Percentiles rank a stretch among this genome's conserved stretches.
Evolutionary conservation across 2,888 invertebrate genomes (phyloP).

Genomic region (Allophyes oxyacanthae): DNA sequence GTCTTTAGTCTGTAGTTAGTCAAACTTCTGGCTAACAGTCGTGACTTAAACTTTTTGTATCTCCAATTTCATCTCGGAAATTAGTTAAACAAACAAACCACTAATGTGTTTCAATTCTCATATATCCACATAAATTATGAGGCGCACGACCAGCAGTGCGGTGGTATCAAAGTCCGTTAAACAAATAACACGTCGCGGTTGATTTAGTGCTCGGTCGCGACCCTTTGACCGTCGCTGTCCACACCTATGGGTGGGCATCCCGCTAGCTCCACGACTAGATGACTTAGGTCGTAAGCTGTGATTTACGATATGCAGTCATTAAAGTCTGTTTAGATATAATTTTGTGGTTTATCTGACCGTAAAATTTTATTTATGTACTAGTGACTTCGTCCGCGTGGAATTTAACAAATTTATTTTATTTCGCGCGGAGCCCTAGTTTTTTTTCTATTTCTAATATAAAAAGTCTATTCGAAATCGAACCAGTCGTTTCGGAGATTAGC

Average conservation of each 20-base stretch:
- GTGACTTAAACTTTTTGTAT: neutral
- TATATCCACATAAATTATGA: conserved; percentile 55
- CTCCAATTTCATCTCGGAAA: conserved; percentile 18
- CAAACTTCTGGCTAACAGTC: too few species aligned
- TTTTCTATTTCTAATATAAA: too few species aligned
- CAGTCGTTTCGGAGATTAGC: too few species aligned
- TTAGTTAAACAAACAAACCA: conserved; percentile 40
- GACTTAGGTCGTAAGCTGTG: conserved; percentile 51
- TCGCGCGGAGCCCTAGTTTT: too few species aligned
- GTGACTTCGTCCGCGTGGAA: neutral
- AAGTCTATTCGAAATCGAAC: too few species aligned
- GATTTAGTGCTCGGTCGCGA: conserved; percentile 69
- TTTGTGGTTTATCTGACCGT: conserved; percentile 20
- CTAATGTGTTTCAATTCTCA: conserved; percentile 50
- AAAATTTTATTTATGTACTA: conserved; percentile 4
- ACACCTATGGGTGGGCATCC: conserved; percentile 81
- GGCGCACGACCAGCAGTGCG: conserved; percentile 50
- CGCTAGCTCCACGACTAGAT: conserved; percentile 65
- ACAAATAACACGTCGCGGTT: conserved; percentile 76
- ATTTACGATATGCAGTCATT: conserved; percentile 49
- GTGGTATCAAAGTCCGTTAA: conserved; percentile 67
- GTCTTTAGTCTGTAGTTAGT: too few species aligned
- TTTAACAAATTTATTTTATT: too few species aligned
- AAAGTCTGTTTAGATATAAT: conserved; percentile 30
- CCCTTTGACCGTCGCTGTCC: conserved; percentile 66